Base-by-base conservation (phyloP, 2,113 vertebrate genomes). In the Ceuthmochares aereus region DNA sequence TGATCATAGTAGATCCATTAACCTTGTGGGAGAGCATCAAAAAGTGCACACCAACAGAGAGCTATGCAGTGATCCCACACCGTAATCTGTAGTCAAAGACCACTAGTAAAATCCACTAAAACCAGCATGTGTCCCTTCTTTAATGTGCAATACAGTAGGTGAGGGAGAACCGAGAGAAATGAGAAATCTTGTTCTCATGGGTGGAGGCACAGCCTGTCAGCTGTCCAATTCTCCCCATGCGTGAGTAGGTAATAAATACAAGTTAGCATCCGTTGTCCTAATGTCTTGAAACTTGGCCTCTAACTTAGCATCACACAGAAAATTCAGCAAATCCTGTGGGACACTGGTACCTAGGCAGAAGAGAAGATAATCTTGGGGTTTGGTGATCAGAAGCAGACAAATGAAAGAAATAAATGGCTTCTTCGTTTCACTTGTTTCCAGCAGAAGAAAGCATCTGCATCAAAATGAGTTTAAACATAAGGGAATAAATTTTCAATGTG, bases 401-500 rank as follows among this genome's bases (percentile, higher is more conserved):
- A 96, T 91, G 74, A 96, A 89, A 96, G 78, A 94, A 96, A 97
- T 80, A 96, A 97, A 95, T 78, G 63, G 81, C 51, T 95, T 77
- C 87, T 95, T 82, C 5, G 0, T 94, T 96, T 86, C 18, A 8
- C 84, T 96, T 95, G 72, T 89, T 96, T 89, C 89, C 87, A 76
- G 78, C 72, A 94, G 82, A 95, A 95, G 92, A 94, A 94, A 95
- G 92, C 88, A 95, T 95, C 94, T 96, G 91, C 84, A 92, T 94
- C 87, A 96, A 95, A 95, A 94, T 91, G 90, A 95, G 77, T 87
- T 95, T 91, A 96, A 96, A 93, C 96, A 95, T 94, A 95, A 91
- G 93, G 90, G 94, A 97, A 96, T 97, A 97, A 66, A 84, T 96
- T 96, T 91, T 90, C 93, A 92, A 94, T 95, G 90, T 86, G 95